Evolutionary conservation across 2,888 invertebrate species (phyloP).

Genomic region (Tipula unca): DNA sequence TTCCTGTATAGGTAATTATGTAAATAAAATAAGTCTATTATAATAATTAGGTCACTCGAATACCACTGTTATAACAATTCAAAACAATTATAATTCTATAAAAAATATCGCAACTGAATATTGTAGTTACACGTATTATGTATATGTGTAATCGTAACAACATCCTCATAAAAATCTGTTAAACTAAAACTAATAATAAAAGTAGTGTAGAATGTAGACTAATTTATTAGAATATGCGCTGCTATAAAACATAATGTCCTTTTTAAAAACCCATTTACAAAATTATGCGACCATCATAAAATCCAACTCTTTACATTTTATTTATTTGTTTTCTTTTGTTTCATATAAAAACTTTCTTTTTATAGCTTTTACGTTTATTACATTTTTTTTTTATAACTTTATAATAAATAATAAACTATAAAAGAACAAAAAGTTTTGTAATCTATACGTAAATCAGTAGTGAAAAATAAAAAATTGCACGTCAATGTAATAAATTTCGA

Average conservation of each 20-base stretch:
- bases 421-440: not conserved
- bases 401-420: not conserved
- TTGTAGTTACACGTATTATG: too few species aligned
- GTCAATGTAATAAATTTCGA: not conserved
- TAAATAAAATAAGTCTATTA: too few species aligned
- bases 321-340: not conserved
- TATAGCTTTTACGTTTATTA: not conserved
- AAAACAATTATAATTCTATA: too few species aligned
- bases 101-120: too few species aligned
- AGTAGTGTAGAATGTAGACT: not conserved
- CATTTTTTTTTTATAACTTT: not conserved
- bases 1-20: too few species aligned
- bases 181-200: not conserved
- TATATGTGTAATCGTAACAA: too few species aligned
- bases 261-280: not conserved
- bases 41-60: too few species aligned
- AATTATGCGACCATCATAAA: not conserved
- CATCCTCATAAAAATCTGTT: not conserved
- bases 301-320: not conserved
- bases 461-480: not conserved
- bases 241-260: not conserved
- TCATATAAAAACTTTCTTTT: not conserved
- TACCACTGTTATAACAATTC: too few species aligned
- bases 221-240: not conserved
- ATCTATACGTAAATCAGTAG: not conserved